Evolutionary conservation across 2,888 invertebrate species (phyloP).

Genomic region (Himalopsyche japonica): DNA sequence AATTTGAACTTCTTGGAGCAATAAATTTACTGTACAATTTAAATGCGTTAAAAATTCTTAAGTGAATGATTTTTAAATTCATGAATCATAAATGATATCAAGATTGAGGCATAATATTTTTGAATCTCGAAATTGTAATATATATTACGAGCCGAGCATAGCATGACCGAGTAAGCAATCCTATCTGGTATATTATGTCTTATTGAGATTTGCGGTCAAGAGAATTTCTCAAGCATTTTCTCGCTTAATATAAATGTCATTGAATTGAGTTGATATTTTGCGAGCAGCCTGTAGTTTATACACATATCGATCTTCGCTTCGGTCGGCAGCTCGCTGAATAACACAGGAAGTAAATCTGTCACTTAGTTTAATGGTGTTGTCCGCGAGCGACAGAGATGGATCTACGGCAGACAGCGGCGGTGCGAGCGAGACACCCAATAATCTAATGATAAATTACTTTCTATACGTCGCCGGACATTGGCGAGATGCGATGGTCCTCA

Average conservation of each 20-base stretch:
- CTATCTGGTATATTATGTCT: no score
- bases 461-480: constrained; percentile 12
- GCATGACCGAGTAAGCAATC: no score
- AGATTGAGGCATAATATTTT: no score
- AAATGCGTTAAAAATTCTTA: no score
- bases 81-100: no score
- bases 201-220: no score
- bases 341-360: constrained; percentile 34
- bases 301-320: background rate
- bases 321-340: background rate
- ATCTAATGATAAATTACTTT: constrained; percentile 37
- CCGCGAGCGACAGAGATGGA: constrained; percentile 30
- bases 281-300: background rate
- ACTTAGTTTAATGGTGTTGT: constrained; percentile 35
- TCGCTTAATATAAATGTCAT: background rate
- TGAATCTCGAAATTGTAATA: no score
- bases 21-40: no score
- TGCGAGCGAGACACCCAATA: constrained; percentile 17
- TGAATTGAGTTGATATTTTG: background rate
- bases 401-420: constrained; percentile 2
- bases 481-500: background rate
- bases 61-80: no score
- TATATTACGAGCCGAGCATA: no score
- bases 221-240: no score
- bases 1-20: no score